Conservation (phyloP, 2,797 vertebrate species). For the Triplophysa bombifrons region DNA sequence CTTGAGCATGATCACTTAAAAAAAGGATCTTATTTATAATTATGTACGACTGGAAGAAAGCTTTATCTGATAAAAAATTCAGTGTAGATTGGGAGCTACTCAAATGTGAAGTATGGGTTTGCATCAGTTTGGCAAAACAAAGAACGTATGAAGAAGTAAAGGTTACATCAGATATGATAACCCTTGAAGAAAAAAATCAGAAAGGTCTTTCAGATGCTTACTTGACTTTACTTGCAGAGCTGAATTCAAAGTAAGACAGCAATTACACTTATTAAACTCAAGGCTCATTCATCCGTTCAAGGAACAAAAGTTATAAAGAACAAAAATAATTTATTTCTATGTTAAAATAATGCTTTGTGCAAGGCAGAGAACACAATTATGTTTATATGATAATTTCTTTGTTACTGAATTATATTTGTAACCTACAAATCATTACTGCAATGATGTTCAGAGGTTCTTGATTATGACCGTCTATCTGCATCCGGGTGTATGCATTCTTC, state of each 20-base stretch:
- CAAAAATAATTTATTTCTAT: too few species aligned
- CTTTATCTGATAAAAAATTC: neutral
- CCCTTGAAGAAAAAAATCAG: neutral
- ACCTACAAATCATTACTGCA: too few species aligned
- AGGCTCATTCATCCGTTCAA: neutral
- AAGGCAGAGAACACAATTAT: too few species aligned
- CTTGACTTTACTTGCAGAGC: neutral
- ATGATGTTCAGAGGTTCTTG: too few species aligned
- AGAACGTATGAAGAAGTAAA: neutral
- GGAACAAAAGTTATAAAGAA: neutral
- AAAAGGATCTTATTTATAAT: neutral
- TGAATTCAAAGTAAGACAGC: neutral
- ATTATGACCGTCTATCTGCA: too few species aligned
- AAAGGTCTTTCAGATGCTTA: neutral
- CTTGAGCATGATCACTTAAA: neutral
- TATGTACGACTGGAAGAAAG: neutral
- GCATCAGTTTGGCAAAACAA: neutral
- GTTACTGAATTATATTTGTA: too few species aligned
- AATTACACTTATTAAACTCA: neutral
- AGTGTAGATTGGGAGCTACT: neutral
- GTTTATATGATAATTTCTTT: too few species aligned
- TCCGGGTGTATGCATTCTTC: neutral
- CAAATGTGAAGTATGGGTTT: neutral
- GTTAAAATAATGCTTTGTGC: too few species aligned
- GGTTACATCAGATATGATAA: neutral